Percentiles rank a stretch among this genome's conserved stretches.
These are phyloP conservation scores for Blennius ocellaris DNA, from an alignment of 2,113 vertebrate species.

Conservation along the genomic window DNA sequence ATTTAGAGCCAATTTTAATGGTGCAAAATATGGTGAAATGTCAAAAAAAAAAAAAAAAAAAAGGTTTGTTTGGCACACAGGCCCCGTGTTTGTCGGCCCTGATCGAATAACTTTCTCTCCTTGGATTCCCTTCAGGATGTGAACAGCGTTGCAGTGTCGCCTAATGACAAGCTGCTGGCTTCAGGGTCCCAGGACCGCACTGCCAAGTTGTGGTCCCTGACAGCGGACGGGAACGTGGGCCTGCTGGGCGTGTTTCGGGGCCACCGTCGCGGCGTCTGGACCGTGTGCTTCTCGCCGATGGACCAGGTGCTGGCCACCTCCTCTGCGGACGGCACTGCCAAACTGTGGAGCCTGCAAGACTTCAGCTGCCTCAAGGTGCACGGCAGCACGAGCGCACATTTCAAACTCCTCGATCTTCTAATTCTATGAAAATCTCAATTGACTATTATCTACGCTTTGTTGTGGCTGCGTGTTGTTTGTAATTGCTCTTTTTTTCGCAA, in stretches of 20 bases:
- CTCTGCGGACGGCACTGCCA: conserved; percentile 91
- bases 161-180: conserved; percentile 94
- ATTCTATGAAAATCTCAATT: no score
- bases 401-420: no score
- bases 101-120: background rate
- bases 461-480: background rate
- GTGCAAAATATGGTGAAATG: no score
- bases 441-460: no score
- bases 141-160: conserved; percentile 92
- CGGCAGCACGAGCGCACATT: no score
- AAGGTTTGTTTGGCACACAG: no score
- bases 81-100: no score
- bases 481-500: background rate
- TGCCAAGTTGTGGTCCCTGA: conserved; percentile 92
- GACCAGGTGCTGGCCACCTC: conserved; percentile 94
- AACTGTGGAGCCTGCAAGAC: conserved; percentile 93
- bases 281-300: conserved; percentile 93
- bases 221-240: conserved; percentile 68
- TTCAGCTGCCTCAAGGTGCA: conserved; percentile 94
- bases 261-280: conserved; percentile 93
- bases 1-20: no score
- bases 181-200: conserved; percentile 95
- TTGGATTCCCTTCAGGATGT: conserved; percentile 84
- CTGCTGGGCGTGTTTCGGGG: conserved; percentile 90
- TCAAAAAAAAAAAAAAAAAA: no score